Base-by-base conservation (phyloP, 2,888 invertebrate genomes). In the Myopa tessellatipennis region DNA sequence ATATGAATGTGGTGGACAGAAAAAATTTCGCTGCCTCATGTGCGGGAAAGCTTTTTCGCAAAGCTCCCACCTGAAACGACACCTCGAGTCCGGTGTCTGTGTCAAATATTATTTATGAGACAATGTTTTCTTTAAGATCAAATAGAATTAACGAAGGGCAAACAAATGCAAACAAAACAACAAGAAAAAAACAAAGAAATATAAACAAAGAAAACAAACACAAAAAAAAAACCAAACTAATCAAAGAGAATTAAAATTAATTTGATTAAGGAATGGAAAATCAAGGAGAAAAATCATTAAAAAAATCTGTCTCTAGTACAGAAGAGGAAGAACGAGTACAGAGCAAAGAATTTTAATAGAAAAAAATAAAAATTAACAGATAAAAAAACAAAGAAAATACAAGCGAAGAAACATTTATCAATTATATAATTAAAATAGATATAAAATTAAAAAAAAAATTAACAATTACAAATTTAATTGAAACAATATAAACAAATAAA, bases 1-100 rank as follows among this genome's bases (percentile, higher is more conserved):
- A 88, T 93, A 93, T 88, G 94, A 94, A 89, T 94, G 94, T 88
- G 91, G 92, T 79, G 92, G 92, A 78, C 92, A 91, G 82, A 93
- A 93, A 77, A 92, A 92, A 89, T 94, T 94, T 87, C 89, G 89
- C 79, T 94, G 94, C 88, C 91, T 91, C 82, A 88, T 90, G 82
- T 94, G 94, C 87, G 91, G 90, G 78, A 91, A 91, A 87, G 91
- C 90, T 84, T 94, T 93, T 89, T 93, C 93, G 77, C 93, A 93
- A 90, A 93, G 93, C 89, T 92, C 93, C 87, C 93, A 92, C 78
- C 89, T 93, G 84, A 91, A 90, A 81, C 89, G 91, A 81, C 93
- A 93, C 87, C 88, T 92, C 79, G 88, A 89, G 80, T 89, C 90
- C 81, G 89, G 89, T 87, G 89, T 90, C 83, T 90, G 89, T 87